These are phyloP conservation scores for Pyrrhopygopsis socrates DNA, from an alignment of 2,888 invertebrate genomes.

Conservation along the genomic window DNA sequence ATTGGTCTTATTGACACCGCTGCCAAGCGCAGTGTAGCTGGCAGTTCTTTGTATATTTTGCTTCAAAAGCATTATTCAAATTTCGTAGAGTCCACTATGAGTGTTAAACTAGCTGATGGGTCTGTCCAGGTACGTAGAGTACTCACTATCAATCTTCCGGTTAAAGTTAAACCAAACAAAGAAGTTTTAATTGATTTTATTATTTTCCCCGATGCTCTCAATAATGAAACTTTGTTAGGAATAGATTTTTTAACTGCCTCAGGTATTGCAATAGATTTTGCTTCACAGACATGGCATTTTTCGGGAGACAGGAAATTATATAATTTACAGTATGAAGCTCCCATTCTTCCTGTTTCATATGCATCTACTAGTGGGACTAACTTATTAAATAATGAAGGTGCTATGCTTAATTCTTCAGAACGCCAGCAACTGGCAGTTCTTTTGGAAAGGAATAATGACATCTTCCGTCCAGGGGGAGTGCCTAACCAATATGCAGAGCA, in stretches of 20 bases:
- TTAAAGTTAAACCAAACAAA: not conserved
- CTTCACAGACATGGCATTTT: not conserved
- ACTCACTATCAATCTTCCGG: not conserved
- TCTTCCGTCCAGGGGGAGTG: not conserved
- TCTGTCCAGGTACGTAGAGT: not conserved
- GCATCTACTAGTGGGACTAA: not conserved
- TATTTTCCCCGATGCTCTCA: not conserved
- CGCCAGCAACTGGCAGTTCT: not conserved
- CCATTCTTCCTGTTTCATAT: not conserved
- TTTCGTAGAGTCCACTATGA: not conserved
- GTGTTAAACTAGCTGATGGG: not conserved
- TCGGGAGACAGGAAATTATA: not conserved
- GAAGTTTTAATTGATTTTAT: not conserved
- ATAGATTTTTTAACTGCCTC: not conserved
- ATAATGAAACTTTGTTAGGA: conserved; percentile 1
- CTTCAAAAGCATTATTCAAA: not conserved
- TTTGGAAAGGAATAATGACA: not conserved
- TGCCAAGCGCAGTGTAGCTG: not conserved
- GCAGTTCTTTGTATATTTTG: not conserved
- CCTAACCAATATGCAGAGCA: not conserved
- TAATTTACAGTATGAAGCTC: not conserved
- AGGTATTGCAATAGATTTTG: not conserved
- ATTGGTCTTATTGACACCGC: not conserved
- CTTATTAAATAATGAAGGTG: not conserved
- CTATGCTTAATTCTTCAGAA: not conserved